These are phyloP conservation scores for Ecliptopera silaceata DNA, from an alignment of 2,888 invertebrate species.

Conservation along the genomic window DNA sequence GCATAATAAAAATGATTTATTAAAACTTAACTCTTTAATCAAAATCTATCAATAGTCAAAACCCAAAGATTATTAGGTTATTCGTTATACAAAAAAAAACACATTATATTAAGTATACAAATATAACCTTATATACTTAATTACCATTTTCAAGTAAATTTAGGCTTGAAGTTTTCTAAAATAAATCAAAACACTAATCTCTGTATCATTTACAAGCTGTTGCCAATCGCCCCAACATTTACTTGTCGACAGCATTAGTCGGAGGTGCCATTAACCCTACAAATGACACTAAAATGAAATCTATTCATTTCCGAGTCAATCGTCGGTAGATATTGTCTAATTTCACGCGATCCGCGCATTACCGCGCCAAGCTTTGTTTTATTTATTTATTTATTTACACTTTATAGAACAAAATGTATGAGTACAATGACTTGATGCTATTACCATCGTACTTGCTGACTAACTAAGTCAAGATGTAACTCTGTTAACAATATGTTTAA, in stretches of 20 bases:
- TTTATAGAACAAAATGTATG: background rate
- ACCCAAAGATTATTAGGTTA: too few relatives aligned
- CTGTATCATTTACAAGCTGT: constrained; percentile 19
- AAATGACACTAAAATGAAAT: constrained; percentile 83
- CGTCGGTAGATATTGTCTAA: constrained; percentile 74
- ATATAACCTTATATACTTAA: too few relatives aligned
- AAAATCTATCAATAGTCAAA: too few relatives aligned
- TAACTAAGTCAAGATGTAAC: too few relatives aligned
- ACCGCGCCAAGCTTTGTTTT: constrained; percentile 32
- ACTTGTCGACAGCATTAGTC: constrained; percentile 65
- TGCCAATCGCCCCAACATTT: constrained; percentile 50
- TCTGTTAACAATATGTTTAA: too few relatives aligned
- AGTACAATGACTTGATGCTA: too few relatives aligned
- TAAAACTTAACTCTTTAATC: too few relatives aligned
- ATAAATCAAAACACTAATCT: constrained; percentile 23
- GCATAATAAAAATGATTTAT: too few relatives aligned
- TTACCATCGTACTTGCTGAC: too few relatives aligned
- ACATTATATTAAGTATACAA: too few relatives aligned
- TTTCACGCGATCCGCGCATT: constrained; percentile 80
- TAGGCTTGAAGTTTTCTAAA: background rate
- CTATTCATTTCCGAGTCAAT: constrained; percentile 83
- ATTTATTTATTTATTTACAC: background rate
- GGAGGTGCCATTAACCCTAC: constrained; percentile 77
- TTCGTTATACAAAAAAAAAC: too few relatives aligned
- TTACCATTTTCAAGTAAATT: background rate